phyloP scores from a whole-genome alignment of 2,113 vertebrate genomes.

The Xenopus borealis region DNA sequence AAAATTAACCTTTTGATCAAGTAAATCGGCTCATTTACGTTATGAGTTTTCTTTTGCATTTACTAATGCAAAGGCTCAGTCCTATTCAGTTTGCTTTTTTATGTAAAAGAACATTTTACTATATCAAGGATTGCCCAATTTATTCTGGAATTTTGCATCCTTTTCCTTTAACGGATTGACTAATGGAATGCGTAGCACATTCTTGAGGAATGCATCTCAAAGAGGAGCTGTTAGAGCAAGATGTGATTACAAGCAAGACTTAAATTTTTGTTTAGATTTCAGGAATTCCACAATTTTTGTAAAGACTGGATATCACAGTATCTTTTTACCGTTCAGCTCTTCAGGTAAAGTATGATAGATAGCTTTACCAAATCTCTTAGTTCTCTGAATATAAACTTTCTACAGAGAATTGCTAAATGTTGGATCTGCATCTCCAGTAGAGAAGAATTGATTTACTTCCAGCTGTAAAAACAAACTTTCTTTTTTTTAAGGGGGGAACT shows the following conservation, averaged over 20 bases:
- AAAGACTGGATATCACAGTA: not conserved
- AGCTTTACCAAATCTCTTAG: not conserved
- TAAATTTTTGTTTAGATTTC: not conserved
- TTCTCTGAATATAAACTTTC: not conserved
- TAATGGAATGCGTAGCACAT: not conserved
- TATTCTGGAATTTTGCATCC: too few relatives aligned
- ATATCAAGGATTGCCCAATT: too few relatives aligned
- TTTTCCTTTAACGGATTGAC: too few relatives aligned
- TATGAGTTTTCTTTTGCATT: too few relatives aligned
- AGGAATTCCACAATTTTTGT: not conserved
- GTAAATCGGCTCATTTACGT: too few relatives aligned
- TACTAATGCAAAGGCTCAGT: too few relatives aligned
- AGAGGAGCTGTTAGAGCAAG: not conserved
- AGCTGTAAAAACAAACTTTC: not conserved
- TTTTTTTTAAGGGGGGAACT: not conserved
- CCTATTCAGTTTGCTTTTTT: too few relatives aligned
- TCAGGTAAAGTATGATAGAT: not conserved
- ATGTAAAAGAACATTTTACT: too few relatives aligned
- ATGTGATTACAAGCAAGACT: not conserved
- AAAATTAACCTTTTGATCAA: too few relatives aligned
- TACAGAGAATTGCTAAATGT: not conserved
- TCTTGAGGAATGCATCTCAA: not conserved
- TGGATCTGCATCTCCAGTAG: not conserved
- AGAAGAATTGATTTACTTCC: not conserved
- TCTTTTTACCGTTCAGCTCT: not conserved